These are phyloP conservation scores for Lichenostomus cassidix DNA, from an alignment of 2,113 vertebrate genomes.

Conservation along the genomic window DNA sequence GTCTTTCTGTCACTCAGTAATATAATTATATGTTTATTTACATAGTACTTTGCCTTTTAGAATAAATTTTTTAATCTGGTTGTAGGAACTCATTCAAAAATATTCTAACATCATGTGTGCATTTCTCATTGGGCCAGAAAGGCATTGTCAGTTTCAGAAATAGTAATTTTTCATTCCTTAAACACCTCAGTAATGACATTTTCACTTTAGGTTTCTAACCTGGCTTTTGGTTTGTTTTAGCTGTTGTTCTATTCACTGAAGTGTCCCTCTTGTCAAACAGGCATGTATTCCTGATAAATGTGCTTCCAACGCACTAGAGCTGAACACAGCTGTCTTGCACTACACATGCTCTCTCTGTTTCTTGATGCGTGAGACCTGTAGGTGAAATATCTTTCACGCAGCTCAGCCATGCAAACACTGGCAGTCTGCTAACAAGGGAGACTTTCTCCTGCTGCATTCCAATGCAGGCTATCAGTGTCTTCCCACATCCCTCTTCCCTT, in stretches of 20 bases:
- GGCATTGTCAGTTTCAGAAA: not conserved
- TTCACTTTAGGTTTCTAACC: not conserved
- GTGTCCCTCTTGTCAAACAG: not conserved
- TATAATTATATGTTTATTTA: not conserved
- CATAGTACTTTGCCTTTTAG: not conserved
- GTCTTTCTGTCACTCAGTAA: not conserved
- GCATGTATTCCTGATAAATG: not conserved
- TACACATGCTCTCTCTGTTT: not conserved
- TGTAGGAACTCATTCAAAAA: not conserved
- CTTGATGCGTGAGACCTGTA: not conserved
- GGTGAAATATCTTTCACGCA: not conserved
- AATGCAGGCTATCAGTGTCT: not conserved
- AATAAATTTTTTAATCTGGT: not conserved
- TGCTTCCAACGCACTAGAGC: not conserved
- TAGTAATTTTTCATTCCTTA: not conserved
- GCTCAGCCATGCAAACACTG: not conserved
- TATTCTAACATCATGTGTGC: fast-evolving
- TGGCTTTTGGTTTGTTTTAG: not conserved
- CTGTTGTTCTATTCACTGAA: not conserved
- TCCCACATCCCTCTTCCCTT: not conserved
- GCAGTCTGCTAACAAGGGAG: not conserved
- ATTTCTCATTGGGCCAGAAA: not conserved
- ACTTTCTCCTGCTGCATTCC: not conserved
- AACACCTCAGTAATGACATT: not conserved
- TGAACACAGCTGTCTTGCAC: not conserved